These are phyloP conservation scores for Riparia riparia DNA, from an alignment of 2,113 vertebrate species.

Conservation along the genomic window DNA sequence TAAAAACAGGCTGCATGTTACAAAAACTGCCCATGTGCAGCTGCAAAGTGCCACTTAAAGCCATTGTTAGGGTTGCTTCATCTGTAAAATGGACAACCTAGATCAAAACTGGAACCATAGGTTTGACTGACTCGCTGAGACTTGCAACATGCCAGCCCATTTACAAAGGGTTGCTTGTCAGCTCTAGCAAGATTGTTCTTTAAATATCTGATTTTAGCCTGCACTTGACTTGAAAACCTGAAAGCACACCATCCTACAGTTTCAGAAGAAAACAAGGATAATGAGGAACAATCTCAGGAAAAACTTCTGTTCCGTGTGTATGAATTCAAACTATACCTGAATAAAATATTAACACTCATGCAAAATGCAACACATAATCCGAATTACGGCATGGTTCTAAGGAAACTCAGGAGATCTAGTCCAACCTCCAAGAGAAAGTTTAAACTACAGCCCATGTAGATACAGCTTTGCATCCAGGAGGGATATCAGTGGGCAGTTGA, in stretches of 20 bases:
- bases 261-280: background rate
- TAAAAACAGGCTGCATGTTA: background rate
- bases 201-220: background rate
- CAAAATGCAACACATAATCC: background rate
- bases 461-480: background rate
- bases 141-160: background rate
- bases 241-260: background rate
- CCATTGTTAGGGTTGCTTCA: background rate
- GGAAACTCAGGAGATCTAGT: background rate
- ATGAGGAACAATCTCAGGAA: background rate
- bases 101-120: background rate
- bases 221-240: background rate
- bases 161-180: background rate
- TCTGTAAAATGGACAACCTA: background rate
- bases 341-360: background rate
- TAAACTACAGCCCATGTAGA: background rate
- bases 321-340: background rate
- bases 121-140: background rate
- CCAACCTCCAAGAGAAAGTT: background rate
- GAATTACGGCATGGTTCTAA: background rate
- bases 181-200: background rate
- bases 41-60: background rate
- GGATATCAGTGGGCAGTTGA: background rate
- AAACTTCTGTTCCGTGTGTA: fast-evolving
- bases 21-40: too few relatives aligned